Percentiles rank a stretch among this genome's conserved stretches.
These are phyloP conservation scores for Sinella curviseta DNA, from an alignment of 1,140 invertebrate genomes.

Conservation along the genomic window DNA sequence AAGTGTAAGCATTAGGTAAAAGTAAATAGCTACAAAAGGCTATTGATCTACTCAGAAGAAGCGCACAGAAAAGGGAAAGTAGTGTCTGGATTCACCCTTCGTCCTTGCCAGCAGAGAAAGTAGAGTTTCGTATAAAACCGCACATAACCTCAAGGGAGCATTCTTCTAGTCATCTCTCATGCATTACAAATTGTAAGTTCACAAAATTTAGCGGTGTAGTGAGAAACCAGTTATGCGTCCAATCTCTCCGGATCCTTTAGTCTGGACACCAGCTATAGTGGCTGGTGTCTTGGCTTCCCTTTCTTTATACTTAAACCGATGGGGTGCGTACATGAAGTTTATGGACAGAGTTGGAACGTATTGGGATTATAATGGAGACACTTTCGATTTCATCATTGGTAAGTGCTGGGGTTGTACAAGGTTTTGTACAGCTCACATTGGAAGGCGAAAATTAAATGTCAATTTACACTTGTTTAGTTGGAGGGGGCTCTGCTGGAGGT, in stretches of 20 bases:
- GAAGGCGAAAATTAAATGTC: not conserved
- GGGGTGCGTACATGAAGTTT: slow-evolving; percentile 17
- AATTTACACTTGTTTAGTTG: not conserved
- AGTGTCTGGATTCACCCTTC: no score
- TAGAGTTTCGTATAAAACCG: no score
- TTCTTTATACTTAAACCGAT: slow-evolving; percentile 10
- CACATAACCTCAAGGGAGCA: no score
- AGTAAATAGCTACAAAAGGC: no score
- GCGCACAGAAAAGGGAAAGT: no score
- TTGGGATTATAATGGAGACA: slow-evolving; percentile 19
- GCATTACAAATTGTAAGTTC: no score
- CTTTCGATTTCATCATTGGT: slow-evolving; percentile 19
- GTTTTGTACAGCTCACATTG: not conserved
- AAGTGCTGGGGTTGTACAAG: not conserved
- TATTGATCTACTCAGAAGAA: no score
- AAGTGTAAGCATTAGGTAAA: no score
- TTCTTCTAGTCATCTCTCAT: no score
- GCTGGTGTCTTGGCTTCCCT: slow-evolving; percentile 11
- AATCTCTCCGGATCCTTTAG: slow-evolving; percentile 3
- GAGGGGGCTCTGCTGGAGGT: not conserved
- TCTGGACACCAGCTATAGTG: slow-evolving; percentile 17
- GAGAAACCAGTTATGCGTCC: no score
- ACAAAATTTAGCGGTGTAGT: no score
- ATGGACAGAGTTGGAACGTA: slow-evolving; percentile 13
- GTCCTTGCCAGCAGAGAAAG: no score